Conservation (phyloP, 2,797 vertebrate genomes). For the Benthosema pterotum region DNA sequence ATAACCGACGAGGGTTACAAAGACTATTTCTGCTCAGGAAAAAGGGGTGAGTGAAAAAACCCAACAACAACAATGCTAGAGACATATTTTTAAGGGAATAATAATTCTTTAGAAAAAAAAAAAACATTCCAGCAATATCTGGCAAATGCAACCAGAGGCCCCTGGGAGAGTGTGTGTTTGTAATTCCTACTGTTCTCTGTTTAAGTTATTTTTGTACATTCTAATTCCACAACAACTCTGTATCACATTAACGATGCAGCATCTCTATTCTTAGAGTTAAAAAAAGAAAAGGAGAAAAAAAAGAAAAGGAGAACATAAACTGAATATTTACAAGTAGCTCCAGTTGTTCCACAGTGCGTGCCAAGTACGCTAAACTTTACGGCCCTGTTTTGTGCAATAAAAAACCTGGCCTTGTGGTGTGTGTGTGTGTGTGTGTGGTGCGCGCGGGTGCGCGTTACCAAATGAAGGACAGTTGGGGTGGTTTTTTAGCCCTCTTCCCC, state of each 20-base stretch:
- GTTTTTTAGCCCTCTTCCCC: slow-evolving; percentile 66
- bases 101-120: slow-evolving; percentile 82
- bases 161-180: slow-evolving; percentile 81
- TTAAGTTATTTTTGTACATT: slow-evolving; percentile 82
- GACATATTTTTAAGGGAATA: slow-evolving; percentile 83
- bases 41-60: slow-evolving; percentile 57
- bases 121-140: slow-evolving; percentile 82
- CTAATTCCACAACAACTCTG: slow-evolving; percentile 77
- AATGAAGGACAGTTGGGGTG: slow-evolving; percentile 66
- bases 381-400: slow-evolving; percentile 60
- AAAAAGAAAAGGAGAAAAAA: slow-evolving; percentile 24
- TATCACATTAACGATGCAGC: slow-evolving; percentile 76
- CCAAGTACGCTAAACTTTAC: slow-evolving; percentile 70
- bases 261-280: slow-evolving; percentile 76
- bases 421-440: slow-evolving; percentile 41
- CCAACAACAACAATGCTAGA: slow-evolving; percentile 80
- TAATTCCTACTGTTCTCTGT: slow-evolving; percentile 81
- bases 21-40: slow-evolving; percentile 78
- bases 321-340: slow-evolving; percentile 72
- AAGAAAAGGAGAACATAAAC: slow-evolving; percentile 43
- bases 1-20: slow-evolving; percentile 77
- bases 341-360: slow-evolving; percentile 67
- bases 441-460: no score
- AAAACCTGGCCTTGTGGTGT: slow-evolving; percentile 31
- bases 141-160: slow-evolving; percentile 74